Conservation (phyloP, 2,797 vertebrate genomes). For the Dermochelys coriacea region DNA sequence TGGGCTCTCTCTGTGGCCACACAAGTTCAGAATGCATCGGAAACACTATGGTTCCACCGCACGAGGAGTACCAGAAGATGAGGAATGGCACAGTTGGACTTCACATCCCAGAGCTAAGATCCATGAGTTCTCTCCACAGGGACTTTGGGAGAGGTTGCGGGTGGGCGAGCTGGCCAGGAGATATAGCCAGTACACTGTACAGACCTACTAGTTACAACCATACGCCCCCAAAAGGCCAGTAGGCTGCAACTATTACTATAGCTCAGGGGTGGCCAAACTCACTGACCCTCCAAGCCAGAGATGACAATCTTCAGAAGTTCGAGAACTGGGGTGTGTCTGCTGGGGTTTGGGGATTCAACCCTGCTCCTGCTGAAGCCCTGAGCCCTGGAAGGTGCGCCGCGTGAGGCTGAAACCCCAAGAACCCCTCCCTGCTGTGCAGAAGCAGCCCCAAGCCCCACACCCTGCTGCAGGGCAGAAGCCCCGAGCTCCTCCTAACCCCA, state of each 20-base stretch:
- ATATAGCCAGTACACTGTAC: not conserved
- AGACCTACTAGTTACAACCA: not conserved
- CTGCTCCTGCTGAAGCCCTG: no score
- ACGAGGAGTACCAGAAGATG: conserved; percentile 9
- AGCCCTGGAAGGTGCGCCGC: no score
- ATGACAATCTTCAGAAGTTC: no score
- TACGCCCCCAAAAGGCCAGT: not conserved
- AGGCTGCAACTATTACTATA: not conserved
- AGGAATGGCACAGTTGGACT: not conserved
- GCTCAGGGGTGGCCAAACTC: not conserved
- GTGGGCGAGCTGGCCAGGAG: not conserved
- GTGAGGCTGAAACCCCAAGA: no score
- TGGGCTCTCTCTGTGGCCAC: not conserved
- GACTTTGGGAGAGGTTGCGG: not conserved
- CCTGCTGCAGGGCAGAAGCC: no score
- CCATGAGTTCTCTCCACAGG: not conserved
- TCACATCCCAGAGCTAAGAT: not conserved
- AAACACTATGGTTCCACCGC: conserved; percentile 1
- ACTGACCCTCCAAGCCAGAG: no score
- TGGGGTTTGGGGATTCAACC: no score
- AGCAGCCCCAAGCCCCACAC: no score
- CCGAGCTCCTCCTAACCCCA: no score
- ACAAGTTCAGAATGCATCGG: conserved; percentile 22
- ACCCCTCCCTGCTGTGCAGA: no score
- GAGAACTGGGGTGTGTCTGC: no score